A percentile compares a stretch with the other conserved stretches of the same genome.
phyloP scores from a whole-genome alignment of 1,140 invertebrate genomes.

The Magallana angulata region DNA sequence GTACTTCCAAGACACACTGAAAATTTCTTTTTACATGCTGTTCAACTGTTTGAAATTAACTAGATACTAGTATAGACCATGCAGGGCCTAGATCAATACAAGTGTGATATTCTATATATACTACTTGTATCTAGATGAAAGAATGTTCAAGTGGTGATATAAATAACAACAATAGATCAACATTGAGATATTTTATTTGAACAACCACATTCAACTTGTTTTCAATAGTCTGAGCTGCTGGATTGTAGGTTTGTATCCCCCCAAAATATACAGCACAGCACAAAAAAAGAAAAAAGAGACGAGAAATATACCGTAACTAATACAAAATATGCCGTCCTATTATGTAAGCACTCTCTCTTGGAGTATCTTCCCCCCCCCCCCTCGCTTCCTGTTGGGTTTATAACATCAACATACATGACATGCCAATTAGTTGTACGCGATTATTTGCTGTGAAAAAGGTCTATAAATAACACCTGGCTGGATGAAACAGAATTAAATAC shows the following conservation, averaged over 20 bases:
- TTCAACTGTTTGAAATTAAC: too few species aligned
- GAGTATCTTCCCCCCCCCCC: background rate
- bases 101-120: too few species aligned
- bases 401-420: constrained; percentile 20
- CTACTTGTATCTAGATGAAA: too few species aligned
- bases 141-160: too few species aligned
- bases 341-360: background rate
- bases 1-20: too few species aligned
- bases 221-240: constrained; percentile 11
- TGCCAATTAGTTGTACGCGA: constrained; percentile 25
- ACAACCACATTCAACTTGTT: constrained; percentile 32
- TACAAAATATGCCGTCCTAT: constrained; percentile 42
- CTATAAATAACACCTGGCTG: background rate
- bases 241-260: constrained; percentile 11
- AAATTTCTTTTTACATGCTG: too few species aligned
- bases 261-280: constrained; percentile 36
- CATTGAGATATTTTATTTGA: constrained; percentile 31
- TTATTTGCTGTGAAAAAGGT: constrained; percentile 28
- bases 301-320: constrained; percentile 26
- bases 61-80: too few species aligned
- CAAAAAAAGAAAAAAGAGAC: constrained; percentile 23
- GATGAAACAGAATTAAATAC: background rate
- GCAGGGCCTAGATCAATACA: too few species aligned
- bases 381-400: background rate
- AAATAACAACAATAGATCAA: background rate